phyloP scores from a whole-genome alignment of 1,140 invertebrate genomes.

The Caligus rogercresseyi region DNA sequence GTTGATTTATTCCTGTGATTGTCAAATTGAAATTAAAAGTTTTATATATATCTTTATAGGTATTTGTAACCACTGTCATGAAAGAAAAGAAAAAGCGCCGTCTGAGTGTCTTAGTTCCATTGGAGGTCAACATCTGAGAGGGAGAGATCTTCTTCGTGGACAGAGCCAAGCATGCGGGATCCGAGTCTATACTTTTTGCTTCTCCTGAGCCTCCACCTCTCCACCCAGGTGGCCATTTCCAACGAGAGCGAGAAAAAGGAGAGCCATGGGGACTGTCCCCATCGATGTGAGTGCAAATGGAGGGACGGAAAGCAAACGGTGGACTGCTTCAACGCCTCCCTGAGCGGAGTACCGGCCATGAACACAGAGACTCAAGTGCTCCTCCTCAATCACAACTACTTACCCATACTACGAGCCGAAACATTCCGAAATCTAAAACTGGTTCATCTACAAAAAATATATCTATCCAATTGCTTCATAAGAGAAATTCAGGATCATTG shows the following conservation, averaged over 20 bases:
- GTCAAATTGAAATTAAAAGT: too few species aligned
- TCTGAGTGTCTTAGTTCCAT: too few species aligned
- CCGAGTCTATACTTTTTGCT: background rate
- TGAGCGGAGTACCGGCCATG: slow-evolving; percentile 5
- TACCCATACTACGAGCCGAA: slow-evolving; percentile 6
- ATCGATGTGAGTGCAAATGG: slow-evolving; percentile 66
- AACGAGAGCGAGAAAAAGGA: background rate
- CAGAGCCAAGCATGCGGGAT: background rate
- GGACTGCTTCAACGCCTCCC: slow-evolving; percentile 40
- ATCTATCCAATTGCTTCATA: slow-evolving; percentile 1
- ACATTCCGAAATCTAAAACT: slow-evolving; percentile 1
- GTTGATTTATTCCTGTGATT: too few species aligned
- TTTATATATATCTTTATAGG: too few species aligned
- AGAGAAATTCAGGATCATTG: background rate
- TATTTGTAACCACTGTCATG: too few species aligned
- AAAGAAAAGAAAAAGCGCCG: too few species aligned
- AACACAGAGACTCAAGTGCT: slow-evolving; percentile 14
- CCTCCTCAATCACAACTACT: slow-evolving; percentile 3
- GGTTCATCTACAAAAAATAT: slow-evolving; percentile 12
- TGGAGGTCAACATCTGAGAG: too few species aligned
- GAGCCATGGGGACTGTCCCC: slow-evolving; percentile 41
- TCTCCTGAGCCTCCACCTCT: background rate
- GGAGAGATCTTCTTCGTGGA: too few species aligned
- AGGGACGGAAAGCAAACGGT: slow-evolving; percentile 75
- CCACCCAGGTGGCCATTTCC: background rate